Evolutionary conservation across 2,888 invertebrate species (phyloP), one percentile per base, ranked within the genome.

Genomic region (Chymomyza caudatula): DNA sequence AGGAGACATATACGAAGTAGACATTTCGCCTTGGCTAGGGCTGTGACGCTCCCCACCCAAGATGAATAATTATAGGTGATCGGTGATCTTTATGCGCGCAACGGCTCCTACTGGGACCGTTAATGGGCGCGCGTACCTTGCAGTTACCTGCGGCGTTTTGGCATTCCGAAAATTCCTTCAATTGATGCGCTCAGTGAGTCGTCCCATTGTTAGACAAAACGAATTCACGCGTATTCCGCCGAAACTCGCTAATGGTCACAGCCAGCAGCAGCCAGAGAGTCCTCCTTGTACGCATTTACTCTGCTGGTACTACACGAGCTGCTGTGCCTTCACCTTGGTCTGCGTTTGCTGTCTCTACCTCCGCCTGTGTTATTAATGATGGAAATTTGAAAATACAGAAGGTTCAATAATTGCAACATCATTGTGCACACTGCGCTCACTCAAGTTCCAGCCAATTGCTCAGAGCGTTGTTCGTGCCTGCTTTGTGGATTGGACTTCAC

Each of bases 301-400:
- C n/a, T n/a, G n/a, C n/a, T n/a, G n/a, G n/a, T n/a, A n/a, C n/a
- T n/a, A n/a, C n/a, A n/a, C n/a, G n/a, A n/a, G 29, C 11, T 2
- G 8, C 11, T 37, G n/a, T 62, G 75, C 73, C 75, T 78, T 87
- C 86, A 87, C 89, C 87, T 88, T 88, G 88, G 82, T 60, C 49
- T 53, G 20, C n/a, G n/a, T n/a, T 37, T 22, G 29, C 13, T 52
- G 23, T 49, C 51, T 49, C 56, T 72, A 71, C 80, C 86, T 79
- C 89, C 88, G 89, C 86, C 88, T 88, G 90, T 85, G 90, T 87
- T 90, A 89, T 89, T 89, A 90, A 89, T 90, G 90, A 90, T 88
- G 85, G 87, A 89, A 89, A 89, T 89, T 90, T 89, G 81, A 87
- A 89, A 89, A 89, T 89, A 89, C 89, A 90, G 90, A 88, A 89